These are phyloP conservation scores for Eurypyga helias DNA, from an alignment of 2,113 vertebrate species.

Conservation along the genomic window DNA sequence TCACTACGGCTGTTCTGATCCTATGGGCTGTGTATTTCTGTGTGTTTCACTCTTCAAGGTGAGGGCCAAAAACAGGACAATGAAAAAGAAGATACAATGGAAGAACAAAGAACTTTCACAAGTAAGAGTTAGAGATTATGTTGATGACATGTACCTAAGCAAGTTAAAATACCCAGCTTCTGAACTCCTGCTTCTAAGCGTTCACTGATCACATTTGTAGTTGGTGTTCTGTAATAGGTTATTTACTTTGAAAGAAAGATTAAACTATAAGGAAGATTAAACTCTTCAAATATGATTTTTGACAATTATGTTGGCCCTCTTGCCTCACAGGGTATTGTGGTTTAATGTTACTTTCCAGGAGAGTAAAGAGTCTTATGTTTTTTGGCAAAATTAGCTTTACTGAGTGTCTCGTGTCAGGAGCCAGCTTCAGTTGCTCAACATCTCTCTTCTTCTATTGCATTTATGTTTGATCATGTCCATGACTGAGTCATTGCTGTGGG, in stretches of 20 bases:
- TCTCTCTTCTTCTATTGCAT: not conserved
- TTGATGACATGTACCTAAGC: not conserved
- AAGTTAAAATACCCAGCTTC: not conserved
- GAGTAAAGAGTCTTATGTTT: not conserved
- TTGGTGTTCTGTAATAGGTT: not conserved
- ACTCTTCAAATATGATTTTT: slow-evolving; percentile 1
- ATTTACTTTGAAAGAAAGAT: not conserved
- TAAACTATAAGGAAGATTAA: no score
- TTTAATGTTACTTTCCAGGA: not conserved
- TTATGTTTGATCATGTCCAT: slow-evolving; percentile 66
- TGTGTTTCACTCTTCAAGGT: not conserved
- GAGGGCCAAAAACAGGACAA: not conserved
- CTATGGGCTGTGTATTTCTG: not conserved
- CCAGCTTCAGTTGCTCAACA: slow-evolving; percentile 48
- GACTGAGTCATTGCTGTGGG: slow-evolving; percentile 32
- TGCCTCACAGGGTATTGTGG: not conserved
- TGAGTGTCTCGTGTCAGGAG: not conserved
- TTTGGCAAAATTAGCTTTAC: not conserved
- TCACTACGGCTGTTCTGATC: not conserved
- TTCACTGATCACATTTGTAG: not conserved
- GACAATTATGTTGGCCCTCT: not conserved
- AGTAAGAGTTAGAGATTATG: not conserved
- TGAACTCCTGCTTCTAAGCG: not conserved
- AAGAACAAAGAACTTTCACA: not conserved
- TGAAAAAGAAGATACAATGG: not conserved